Evolutionary conservation across 2,797 vertebrate genomes (phyloP), one percentile per base, ranked within the genome.

Genomic region (Tauraco hartlaubi): DNA sequence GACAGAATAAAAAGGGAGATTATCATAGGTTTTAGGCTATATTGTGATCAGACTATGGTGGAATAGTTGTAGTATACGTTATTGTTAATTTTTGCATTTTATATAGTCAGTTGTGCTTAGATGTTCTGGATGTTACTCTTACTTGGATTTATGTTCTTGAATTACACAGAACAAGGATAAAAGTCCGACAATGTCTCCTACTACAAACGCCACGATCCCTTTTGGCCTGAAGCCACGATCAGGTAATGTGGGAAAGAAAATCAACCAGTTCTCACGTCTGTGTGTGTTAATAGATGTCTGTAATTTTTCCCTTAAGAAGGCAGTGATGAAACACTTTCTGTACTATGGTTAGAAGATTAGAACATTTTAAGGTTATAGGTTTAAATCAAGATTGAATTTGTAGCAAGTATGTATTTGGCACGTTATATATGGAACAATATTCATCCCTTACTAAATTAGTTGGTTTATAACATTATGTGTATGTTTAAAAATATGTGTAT

Each of bases 201-300:
- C 98, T 55, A 92, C 97, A 76, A 98, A 97, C 88, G 96, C 93
- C 94, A 90, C 97, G n/a, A 97, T 98, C 16, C 98, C 98, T 2
- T 99, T 99, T 93, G 99, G 99, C 78, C 98, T 99, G 95, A 99
- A 99, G 90, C 99, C 99, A 18, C 98, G 99, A 83, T 99, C 99
- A 98, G 99, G 99, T 99, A 98, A 98, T 97, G 94, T 88, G 35
- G 35, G 59, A 67, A 37, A 81, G 41, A 68, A 72, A 64, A 78
- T 52, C 14, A 33, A 15, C 25, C 9, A 26, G 7, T 91, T 88
- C 80, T 56, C 6, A 15, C 5, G 5, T 49, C 20, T 61, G 3
- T 52, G 1, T 52, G 13, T 82, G 59, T 64, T 55, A 51, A 22
- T 31, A 66, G 29, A 11, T 33, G 20, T 6, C 6, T 59, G 15